These are phyloP conservation scores for Bettongia penicillata DNA, from an alignment of 2,113 vertebrate genomes.

Conservation along the genomic window DNA sequence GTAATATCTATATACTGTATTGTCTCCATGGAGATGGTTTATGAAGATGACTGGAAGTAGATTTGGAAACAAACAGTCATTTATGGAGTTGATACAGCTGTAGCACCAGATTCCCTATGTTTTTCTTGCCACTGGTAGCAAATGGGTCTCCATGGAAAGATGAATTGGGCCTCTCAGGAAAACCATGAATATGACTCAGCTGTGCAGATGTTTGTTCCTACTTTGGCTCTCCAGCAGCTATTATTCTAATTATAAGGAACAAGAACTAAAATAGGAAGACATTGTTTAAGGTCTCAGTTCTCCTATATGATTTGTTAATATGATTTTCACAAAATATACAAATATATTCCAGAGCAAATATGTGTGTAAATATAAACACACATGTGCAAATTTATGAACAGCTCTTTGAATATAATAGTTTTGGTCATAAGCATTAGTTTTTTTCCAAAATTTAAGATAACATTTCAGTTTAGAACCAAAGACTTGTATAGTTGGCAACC, in stretches of 20 bases:
- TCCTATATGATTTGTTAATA: not conserved
- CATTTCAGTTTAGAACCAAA: slow-evolving; percentile 26
- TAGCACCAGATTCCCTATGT: not conserved
- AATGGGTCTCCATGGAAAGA: slow-evolving; percentile 7
- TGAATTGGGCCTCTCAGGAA: not conserved
- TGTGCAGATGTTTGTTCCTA: not conserved
- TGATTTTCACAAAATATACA: slow-evolving; percentile 21
- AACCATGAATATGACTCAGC: rapidly evolving
- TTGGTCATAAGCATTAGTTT: slow-evolving; percentile 16
- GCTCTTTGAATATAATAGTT: not conserved
- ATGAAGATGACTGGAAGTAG: not conserved
- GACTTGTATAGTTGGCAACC: not conserved
- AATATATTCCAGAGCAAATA: not conserved
- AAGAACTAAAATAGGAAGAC: not conserved
- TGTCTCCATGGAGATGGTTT: not conserved
- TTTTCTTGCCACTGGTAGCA: not conserved
- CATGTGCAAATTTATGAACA: not conserved
- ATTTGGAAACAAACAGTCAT: not conserved
- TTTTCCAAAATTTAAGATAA: slow-evolving; percentile 45
- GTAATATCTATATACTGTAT: not conserved
- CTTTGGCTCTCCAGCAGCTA: not conserved
- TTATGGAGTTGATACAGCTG: not conserved
- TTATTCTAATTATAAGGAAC: not conserved
- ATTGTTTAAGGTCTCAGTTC: slow-evolving; percentile 12
- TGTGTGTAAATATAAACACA: not conserved